Evolutionary conservation across 2,797 vertebrate genomes (phyloP), one percentile per base, ranked within the genome.

Genomic region (Graptemys geographica): DNA sequence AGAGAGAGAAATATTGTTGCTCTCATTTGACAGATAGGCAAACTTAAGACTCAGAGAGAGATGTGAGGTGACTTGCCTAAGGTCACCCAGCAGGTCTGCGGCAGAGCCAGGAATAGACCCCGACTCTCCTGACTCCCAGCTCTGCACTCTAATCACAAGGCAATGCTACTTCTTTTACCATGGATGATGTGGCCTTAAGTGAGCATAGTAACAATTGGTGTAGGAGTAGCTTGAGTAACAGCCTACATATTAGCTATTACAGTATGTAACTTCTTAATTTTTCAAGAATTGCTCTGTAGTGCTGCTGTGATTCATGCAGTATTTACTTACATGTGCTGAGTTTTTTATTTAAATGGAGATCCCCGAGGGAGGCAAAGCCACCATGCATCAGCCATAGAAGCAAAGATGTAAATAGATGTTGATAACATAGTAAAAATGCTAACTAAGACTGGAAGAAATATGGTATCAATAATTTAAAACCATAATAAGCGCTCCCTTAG

Each of bases 381-480:
- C 11, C 3, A 18, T 88, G 49, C 11, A 72, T 86, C 33, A 79
- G 11, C 52, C 92, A 84, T 82, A 69, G 65, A 83, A 93, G 6
- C 8, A 81, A 59, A 69, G 27, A 6, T 49, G 5, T 55, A 87
- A 92, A n/a, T 57, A 81, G 15, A 90, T 85, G 79, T 74, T 49
- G 82, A 49, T 76, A 79, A 95, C 89, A 31, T 31, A 92, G 21
- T 33, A 79, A 88, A 72, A 1, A 10, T 33, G 37, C 69, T 74
- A 87, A 84, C 81, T 79, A 55, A 84, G 88, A 81, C 59, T 51
- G 4, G 13, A 79, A 91, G 59, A 89, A 87, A 85, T 81, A 57
- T 85, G 89, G 25, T 51, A 94, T 33, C 25, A 85, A 10, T 88
- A 86, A 53, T 76, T 47, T 41, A 57, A 51, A 87, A 81, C 57